Percentiles rank a stretch among this genome's conserved stretches.
Evolutionary conservation across 1,140 invertebrate genomes (phyloP).

Genomic region (Dreissena polymorpha): DNA sequence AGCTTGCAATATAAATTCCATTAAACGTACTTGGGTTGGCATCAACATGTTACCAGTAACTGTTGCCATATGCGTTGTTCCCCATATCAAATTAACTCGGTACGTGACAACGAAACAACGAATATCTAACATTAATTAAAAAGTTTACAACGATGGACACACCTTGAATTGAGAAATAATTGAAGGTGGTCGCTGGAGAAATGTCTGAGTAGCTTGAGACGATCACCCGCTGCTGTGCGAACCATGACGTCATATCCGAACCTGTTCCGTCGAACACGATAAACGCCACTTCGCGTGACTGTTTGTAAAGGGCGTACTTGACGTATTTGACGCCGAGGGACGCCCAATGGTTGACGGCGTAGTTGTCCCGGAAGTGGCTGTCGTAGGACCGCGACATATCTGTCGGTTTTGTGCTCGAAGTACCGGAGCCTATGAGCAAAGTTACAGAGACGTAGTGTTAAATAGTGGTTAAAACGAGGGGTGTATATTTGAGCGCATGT

Average conservation of each 20-base stretch:
- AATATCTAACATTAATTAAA: no score
- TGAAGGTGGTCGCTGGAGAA: not conserved
- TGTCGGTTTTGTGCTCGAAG: not conserved
- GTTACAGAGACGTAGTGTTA: not conserved
- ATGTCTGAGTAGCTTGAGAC: conserved; percentile 13
- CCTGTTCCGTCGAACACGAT: conserved; percentile 27
- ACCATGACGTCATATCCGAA: conserved; percentile 7
- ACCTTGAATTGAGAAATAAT: conserved; percentile 17
- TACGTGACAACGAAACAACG: no score
- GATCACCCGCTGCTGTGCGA: not conserved
- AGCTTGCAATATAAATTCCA: no score
- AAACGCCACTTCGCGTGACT: not conserved
- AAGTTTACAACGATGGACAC: not conserved
- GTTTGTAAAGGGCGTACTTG: conserved; percentile 13
- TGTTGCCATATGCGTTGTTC: no score
- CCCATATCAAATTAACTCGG: no score
- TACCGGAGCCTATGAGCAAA: conserved; percentile 14
- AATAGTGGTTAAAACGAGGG: not conserved
- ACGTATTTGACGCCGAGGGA: conserved; percentile 5
- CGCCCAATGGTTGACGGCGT: not conserved
- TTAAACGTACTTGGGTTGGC: no score
- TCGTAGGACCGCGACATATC: conserved; percentile 8
- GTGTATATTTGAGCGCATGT: no score
- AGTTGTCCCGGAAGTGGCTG: not conserved
- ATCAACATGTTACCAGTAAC: no score